These are phyloP conservation scores for Anoplolepis gracilipes DNA, from an alignment of 1,140 invertebrate species.

Conservation along the genomic window DNA sequence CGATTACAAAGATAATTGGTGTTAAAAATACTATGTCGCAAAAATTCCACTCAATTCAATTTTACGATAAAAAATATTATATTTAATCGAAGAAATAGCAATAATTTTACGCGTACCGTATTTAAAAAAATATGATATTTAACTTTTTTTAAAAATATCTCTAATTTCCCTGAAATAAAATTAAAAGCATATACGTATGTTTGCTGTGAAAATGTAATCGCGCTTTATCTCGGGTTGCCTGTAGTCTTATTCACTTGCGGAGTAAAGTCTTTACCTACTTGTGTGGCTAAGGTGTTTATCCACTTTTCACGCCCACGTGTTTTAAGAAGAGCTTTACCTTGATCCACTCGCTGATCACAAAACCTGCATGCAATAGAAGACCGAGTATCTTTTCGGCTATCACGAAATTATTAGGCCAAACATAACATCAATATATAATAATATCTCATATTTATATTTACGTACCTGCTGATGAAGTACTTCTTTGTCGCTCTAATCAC, in stretches of 20 bases:
- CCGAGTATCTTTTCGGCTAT: neutral
- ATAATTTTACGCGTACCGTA: neutral
- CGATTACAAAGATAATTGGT: neutral
- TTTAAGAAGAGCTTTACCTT: neutral
- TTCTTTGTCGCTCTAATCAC: slow-evolving; percentile 27
- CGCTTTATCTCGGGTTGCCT: neutral
- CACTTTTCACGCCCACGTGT: neutral
- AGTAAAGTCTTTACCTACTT: slow-evolving; percentile 18
- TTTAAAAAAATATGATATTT: neutral
- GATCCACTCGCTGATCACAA: neutral
- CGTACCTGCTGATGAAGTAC: slow-evolving; percentile 32
- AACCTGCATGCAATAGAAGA: neutral
- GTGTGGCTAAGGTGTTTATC: slow-evolving; percentile 3
- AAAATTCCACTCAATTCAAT: neutral
- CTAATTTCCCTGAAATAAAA: neutral
- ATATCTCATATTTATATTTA: slow-evolving; percentile 10
- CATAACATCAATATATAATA: slow-evolving; percentile 28
- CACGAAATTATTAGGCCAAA: slow-evolving; percentile 33
- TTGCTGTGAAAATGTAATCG: slow-evolving; percentile 9
- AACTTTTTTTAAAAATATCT: neutral
- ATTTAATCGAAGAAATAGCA: neutral
- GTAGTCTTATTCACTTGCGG: neutral
- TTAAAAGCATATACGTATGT: neutral
- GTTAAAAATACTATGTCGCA: neutral
- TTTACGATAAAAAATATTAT: neutral